A percentile compares a stretch with the other conserved stretches of the same genome.
Conservation (phyloP, 2,797 vertebrate genomes). For the Pseudochirops cupreus region DNA sequence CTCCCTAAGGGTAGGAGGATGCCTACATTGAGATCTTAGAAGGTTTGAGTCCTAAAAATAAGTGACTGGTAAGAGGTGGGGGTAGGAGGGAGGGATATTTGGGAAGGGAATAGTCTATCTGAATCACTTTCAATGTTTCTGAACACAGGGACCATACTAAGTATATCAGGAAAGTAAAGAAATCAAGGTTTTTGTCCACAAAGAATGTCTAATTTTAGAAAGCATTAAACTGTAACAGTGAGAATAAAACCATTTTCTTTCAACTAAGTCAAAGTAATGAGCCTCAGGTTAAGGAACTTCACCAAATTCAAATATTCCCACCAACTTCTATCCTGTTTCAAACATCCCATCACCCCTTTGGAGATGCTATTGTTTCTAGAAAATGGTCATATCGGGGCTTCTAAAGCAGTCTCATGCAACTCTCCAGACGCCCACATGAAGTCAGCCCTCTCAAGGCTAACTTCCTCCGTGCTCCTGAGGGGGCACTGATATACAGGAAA, state of each 20-base stretch:
- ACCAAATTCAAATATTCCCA: not conserved
- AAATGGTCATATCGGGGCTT: not conserved
- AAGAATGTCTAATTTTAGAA: constrained; percentile 37
- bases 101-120: constrained; percentile 29
- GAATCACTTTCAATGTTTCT: constrained; percentile 50
- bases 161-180: constrained; percentile 8
- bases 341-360: constrained; percentile 17
- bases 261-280: constrained; percentile 20
- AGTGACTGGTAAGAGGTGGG: constrained; percentile 10
- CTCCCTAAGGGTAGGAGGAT: constrained; percentile 14
- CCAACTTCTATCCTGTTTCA: constrained; percentile 21
- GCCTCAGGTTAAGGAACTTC: constrained; percentile 31
- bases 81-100: constrained; percentile 34
- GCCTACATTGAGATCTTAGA: constrained; percentile 23
- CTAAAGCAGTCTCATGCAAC: constrained; percentile 25
- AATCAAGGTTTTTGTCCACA: not conserved
- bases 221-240: constrained; percentile 42
- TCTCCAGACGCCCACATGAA: not conserved
- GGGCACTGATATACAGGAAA: not conserved
- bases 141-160: not conserved
- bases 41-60: constrained; percentile 45
- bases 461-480: constrained; percentile 18
- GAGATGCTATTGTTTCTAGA: not conserved
- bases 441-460: constrained; percentile 14
- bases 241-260: constrained; percentile 25